Base-by-base conservation (phyloP, 2,888 invertebrate species). In the Monopis laevigella region DNA sequence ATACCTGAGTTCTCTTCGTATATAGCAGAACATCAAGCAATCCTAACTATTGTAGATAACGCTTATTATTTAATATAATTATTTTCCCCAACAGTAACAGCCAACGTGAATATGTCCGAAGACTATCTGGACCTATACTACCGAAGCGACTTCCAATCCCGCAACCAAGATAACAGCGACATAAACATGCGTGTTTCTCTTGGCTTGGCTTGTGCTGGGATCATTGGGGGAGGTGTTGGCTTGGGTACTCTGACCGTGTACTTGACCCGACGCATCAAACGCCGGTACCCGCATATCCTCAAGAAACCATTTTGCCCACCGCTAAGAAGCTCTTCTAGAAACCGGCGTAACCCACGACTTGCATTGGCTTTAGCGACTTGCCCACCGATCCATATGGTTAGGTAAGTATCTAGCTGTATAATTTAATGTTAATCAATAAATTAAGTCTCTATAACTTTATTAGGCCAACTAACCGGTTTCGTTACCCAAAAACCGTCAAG, bases 71-170 rank as follows among this genome's bases (percentile, higher is more conserved):
- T n/a, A n/a, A n/a, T n/a, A n/a, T n/a, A n/a, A n/a, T n/a, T n/a
- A n/a, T n/a, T n/a, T n/a, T n/a, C n/a, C n/a, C n/a, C 47, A 39
- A 51, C 78, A 86, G 85, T 68, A 21, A 62, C 80, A 17, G 72
- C 85, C 1, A 71, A 80, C 2, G 75, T 84, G 34, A 88, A 88
- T 60, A 65, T 84, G 3, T 87, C 88, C 1, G 78, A 78, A 21
- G 78, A 75, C 38, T 84, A 85, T 50, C 63, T 86, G 11, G 86
- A 87, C 45, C 85, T 85, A 49, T 88, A 86, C 59, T 86, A 86
- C 52, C 65, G 74, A 38, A 78, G 83, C 1, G 78, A 78, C 29
- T 56, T 16, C 66, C 72, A 1, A 73, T 75, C 2, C 69, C 67
- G 1, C 74, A 73, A 1, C 60, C 75, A 48, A 54, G 71, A 0